Conservation (phyloP, 2,113 vertebrate genomes). For the Orthonyx spaldingii region DNA sequence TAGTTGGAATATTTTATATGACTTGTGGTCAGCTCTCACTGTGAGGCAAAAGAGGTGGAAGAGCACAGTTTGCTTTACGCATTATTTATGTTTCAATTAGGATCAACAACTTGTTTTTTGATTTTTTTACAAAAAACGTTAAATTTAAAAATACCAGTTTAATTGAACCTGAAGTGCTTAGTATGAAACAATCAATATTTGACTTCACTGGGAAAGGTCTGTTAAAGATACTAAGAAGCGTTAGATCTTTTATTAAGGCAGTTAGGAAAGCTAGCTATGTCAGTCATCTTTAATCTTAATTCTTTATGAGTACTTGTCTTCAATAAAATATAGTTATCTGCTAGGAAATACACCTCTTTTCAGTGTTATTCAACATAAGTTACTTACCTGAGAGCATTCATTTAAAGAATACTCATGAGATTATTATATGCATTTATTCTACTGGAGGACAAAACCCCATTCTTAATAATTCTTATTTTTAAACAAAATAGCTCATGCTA, state of each 20-base stretch:
- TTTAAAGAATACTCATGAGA: neutral
- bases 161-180: neutral
- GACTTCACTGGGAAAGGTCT: neutral
- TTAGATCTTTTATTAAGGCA: neutral
- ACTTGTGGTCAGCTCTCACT: neutral
- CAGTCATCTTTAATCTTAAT: neutral
- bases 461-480: neutral
- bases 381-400: neutral
- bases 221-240: neutral
- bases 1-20: neutral
- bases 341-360: neutral
- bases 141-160: neutral
- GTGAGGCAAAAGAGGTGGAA: neutral
- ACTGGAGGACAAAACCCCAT: neutral
- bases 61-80: neutral
- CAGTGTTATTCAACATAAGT: neutral
- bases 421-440: neutral
- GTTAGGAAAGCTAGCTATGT: neutral
- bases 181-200: neutral
- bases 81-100: neutral
- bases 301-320: neutral
- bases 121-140: neutral
- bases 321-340: neutral
- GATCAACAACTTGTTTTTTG: neutral
- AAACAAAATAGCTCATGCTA: neutral